Conservation (phyloP, 2,888 invertebrate genomes). For the Cephus sareptanus region DNA sequence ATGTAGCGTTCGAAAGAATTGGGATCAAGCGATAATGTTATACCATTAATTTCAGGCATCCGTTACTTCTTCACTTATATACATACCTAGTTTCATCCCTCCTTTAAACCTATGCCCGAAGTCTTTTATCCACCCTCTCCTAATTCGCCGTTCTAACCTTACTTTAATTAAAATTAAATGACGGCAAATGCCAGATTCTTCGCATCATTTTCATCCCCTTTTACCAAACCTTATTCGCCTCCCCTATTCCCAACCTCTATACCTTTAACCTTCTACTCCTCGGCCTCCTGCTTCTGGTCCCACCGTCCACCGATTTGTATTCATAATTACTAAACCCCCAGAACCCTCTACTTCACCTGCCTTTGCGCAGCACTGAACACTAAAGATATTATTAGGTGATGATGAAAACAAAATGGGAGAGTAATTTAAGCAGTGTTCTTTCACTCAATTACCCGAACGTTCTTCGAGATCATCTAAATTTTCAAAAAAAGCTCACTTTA, state of each 20-base stretch:
- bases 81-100: too few species aligned
- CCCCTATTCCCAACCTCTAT: slow-evolving; percentile 18
- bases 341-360: slow-evolving; percentile 42
- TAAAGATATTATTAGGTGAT: slow-evolving; percentile 54
- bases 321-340: slow-evolving; percentile 54
- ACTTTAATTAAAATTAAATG: slow-evolving; percentile 65
- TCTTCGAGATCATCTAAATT: neutral
- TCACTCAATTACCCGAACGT: neutral
- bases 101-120: neutral
- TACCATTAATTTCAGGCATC: slow-evolving; percentile 35
- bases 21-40: slow-evolving; percentile 11
- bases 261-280: slow-evolving; percentile 28
- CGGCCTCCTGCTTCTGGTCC: slow-evolving; percentile 16
- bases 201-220: slow-evolving; percentile 46
- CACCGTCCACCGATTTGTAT: slow-evolving; percentile 55
- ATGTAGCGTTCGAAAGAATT: slow-evolving; percentile 9
- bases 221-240: slow-evolving; percentile 16
- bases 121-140: neutral
- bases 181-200: slow-evolving; percentile 54
- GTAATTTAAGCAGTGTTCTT: neutral
- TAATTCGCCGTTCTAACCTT: slow-evolving; percentile 37
- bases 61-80: slow-evolving; percentile 28
- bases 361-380: slow-evolving; percentile 35
- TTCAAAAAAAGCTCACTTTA: neutral
- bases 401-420: slow-evolving; percentile 48